These are phyloP conservation scores for Microcebus jonahi DNA, from an alignment of 2,113 vertebrate species.

Conservation along the genomic window DNA sequence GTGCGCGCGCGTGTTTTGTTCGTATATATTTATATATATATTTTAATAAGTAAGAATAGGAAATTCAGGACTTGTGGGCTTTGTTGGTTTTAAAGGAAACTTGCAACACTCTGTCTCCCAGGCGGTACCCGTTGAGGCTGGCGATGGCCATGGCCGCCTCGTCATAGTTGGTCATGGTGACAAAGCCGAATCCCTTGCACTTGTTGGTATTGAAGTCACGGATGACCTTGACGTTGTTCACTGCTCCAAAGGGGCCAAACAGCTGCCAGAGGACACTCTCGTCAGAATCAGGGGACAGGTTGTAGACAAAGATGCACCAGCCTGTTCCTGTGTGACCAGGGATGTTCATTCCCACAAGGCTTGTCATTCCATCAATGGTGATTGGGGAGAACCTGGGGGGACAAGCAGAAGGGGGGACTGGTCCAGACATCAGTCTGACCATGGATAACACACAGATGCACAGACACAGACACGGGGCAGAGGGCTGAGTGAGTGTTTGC, in stretches of 20 bases:
- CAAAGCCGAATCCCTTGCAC: conserved; percentile 99
- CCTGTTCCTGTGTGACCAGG: conserved; percentile 98
- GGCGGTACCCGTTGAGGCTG: conserved; percentile 99
- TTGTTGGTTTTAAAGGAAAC: conserved; percentile 99
- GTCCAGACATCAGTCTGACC: conserved; percentile 82
- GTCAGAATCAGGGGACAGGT: conserved; percentile 98
- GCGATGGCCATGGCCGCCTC: conserved; percentile 99
- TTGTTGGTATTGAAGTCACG: conserved; percentile 99
- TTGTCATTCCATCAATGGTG: conserved; percentile 99
- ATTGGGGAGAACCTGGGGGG: conserved; percentile 97
- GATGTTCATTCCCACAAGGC: conserved; percentile 99
- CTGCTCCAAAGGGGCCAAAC: conserved; percentile 98
- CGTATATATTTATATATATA: conserved; percentile 91
- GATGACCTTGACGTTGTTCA: conserved; percentile 99
- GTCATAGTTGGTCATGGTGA: conserved; percentile 99
- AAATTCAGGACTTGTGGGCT: conserved; percentile 99
- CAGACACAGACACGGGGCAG: conserved; percentile 80
- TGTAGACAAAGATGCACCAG: conserved; percentile 99
- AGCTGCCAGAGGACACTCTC: conserved; percentile 99
- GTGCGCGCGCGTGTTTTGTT: conserved; percentile 87
- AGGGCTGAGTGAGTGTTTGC: conserved; percentile 75
- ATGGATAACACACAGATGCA: conserved; percentile 76
- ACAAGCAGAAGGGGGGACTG: conserved; percentile 84
- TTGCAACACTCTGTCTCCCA: conserved; percentile 99
- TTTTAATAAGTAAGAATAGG: conserved; percentile 93